These are phyloP conservation scores for Salticus scenicus DNA, from an alignment of 2,888 invertebrate species.

Conservation along the genomic window DNA sequence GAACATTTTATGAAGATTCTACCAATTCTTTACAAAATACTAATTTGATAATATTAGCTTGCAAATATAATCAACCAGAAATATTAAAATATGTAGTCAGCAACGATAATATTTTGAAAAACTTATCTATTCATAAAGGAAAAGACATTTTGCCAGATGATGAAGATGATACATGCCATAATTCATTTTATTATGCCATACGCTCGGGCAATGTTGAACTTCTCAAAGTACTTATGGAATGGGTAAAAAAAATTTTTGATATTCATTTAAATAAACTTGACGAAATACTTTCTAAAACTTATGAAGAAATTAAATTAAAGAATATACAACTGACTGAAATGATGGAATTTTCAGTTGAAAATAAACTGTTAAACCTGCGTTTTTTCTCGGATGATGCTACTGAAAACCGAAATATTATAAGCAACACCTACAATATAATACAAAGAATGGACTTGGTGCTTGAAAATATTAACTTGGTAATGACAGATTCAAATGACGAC, in stretches of 20 bases:
- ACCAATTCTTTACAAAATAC: constrained; percentile 21
- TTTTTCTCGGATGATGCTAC: constrained; percentile 17
- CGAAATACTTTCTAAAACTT: constrained; percentile 29
- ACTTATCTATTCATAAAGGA: background rate
- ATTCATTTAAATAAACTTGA: no score
- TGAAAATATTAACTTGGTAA: background rate
- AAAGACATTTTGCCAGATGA: background rate
- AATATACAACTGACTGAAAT: constrained; percentile 6
- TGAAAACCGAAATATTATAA: background rate
- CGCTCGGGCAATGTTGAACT: no score
- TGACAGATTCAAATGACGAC: background rate
- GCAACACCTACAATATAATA: background rate
- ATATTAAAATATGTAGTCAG: constrained; percentile 6
- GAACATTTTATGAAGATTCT: background rate
- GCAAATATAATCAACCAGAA: constrained; percentile 5
- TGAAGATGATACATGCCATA: constrained; percentile 20
- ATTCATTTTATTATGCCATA: constrained; percentile 43
- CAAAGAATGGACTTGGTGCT: constrained; percentile 1
- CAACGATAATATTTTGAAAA: background rate
- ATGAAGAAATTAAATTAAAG: constrained; percentile 32
- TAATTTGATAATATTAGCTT: constrained; percentile 25
- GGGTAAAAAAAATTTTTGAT: constrained; percentile 14
- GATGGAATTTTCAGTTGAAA: constrained; percentile 19
- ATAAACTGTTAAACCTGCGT: constrained; percentile 1
- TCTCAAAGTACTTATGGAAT: constrained; percentile 14